Percentiles rank a stretch among this genome's conserved stretches.
Conservation (phyloP, 2,888 invertebrate species). For the Sarcophaga carnaria region DNA sequence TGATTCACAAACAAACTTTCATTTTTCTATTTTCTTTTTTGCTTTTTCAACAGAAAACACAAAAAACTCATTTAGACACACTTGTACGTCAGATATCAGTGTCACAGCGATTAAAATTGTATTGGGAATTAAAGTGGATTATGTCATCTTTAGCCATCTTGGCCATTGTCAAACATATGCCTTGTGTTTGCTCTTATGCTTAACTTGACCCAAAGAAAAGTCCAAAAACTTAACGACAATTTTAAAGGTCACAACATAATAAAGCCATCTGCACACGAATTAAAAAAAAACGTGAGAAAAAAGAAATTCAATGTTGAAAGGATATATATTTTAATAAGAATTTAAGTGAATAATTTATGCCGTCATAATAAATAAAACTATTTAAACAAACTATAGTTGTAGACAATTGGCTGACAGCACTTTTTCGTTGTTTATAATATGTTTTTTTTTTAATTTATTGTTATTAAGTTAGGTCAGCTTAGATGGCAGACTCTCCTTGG, state of each 20-base stretch:
- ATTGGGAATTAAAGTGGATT: conserved; percentile 34
- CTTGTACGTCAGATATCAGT: not conserved
- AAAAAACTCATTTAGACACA: conserved; percentile 16
- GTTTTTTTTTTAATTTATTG: no score
- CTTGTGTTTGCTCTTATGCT: conserved; percentile 3
- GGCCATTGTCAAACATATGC: conserved; percentile 18
- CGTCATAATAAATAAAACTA: no score
- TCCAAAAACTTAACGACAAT: not conserved
- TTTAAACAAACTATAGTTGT: no score
- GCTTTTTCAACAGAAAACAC: conserved; percentile 5
- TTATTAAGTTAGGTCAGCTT: no score
- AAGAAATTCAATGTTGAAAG: no score
- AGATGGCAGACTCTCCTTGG: no score
- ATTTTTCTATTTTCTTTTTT: not conserved
- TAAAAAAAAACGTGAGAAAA: not conserved
- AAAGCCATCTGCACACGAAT: not conserved
- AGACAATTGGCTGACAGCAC: no score
- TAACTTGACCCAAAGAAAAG: conserved; percentile 5
- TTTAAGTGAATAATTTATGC: no score
- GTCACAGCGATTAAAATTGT: conserved; percentile 44
- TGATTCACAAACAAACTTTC: conserved; percentile 39
- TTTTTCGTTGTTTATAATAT: no score
- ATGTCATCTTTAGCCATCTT: conserved; percentile 37
- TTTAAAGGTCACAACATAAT: conserved; percentile 5
- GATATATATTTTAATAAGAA: no score